Evolutionary conservation across 2,888 invertebrate genomes (phyloP), one percentile per base, ranked within the genome.

Genomic region (Philereme vetulata): DNA sequence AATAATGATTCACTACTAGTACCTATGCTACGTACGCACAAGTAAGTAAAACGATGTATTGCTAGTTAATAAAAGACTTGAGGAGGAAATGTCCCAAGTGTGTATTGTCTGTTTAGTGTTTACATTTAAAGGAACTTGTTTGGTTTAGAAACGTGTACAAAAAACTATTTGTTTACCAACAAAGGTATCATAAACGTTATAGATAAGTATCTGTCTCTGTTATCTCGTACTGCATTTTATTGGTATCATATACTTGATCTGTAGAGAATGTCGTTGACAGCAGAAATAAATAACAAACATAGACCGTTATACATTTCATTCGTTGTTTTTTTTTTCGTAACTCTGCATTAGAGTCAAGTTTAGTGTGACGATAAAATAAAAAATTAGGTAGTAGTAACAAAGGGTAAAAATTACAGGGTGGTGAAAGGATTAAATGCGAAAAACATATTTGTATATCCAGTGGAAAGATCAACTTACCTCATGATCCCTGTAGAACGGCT

Each of bases 401-500:
- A 52, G 44, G 60, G 21, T 21, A 21, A 21, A n/a, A 21, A 21
- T 21, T 21, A 21, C 21, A 21, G 21, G 21, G 21, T 2, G 21
- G 21, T 21, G 21, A 21, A 21, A 21, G 21, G 21, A 21, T 21
- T 21, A 21, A 21, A 21, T 21, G 2, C 21, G 21, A 21, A 21
- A 21, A 21, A 21, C 21, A 21, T 21, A 1, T 21, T 21, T 21
- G 1, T 21, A 21, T 21, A 2, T 21, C 21, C 57, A 64, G 67
- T 21, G 38, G 0, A 38, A n/a, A 9, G 5, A 46, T 33, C 50
- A 72, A 45, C 82, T 93, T 85, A 97, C 98, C 95, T 98, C 98
- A 92, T 97, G 96, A 93, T 98, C 98, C 83, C 96, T 95, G 90
- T 98, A 98, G 92, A 98, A 98, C 64, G 98, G 98, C 86, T 98